These are phyloP conservation scores for Boulengerochromis microlepis DNA, from an alignment of 2,113 vertebrate species.

Conservation along the genomic window DNA sequence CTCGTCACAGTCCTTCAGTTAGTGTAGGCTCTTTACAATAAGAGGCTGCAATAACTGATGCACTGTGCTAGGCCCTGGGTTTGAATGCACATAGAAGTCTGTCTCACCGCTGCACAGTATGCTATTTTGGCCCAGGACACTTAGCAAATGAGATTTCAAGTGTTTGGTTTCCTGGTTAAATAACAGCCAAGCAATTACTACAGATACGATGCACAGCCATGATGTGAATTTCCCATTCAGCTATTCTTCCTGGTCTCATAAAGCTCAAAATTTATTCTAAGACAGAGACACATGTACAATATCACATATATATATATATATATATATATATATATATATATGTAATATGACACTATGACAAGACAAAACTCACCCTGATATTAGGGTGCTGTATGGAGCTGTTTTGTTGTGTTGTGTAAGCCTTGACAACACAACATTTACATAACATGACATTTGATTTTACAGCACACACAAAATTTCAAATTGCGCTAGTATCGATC, in stretches of 20 bases:
- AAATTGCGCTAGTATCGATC: accelerated
- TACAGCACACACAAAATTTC: neutral
- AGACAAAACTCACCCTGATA: neutral
- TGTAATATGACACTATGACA: neutral
- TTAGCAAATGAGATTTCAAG: neutral
- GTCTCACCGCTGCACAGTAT: neutral
- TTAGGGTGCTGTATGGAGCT: neutral
- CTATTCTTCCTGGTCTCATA: neutral
- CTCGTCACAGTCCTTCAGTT: neutral
- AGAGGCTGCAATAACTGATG: neutral
- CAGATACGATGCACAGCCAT: neutral
- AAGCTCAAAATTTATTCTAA: neutral
- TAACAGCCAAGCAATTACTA: neutral
- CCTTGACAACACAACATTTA: neutral
- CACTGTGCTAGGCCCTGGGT: neutral
- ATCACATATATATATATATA: too few species aligned
- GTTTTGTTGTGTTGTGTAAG: neutral
- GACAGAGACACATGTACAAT: neutral
- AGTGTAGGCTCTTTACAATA: neutral
- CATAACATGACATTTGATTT: neutral
- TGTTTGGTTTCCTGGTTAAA: neutral
- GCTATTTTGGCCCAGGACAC: neutral
- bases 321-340: too few species aligned
- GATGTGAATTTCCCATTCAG: neutral
- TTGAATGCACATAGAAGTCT: neutral